Percentiles rank a stretch among this genome's conserved stretches.
These are phyloP conservation scores for Thinocorus orbignyianus DNA, from an alignment of 2,113 vertebrate species.

Conservation along the genomic window DNA sequence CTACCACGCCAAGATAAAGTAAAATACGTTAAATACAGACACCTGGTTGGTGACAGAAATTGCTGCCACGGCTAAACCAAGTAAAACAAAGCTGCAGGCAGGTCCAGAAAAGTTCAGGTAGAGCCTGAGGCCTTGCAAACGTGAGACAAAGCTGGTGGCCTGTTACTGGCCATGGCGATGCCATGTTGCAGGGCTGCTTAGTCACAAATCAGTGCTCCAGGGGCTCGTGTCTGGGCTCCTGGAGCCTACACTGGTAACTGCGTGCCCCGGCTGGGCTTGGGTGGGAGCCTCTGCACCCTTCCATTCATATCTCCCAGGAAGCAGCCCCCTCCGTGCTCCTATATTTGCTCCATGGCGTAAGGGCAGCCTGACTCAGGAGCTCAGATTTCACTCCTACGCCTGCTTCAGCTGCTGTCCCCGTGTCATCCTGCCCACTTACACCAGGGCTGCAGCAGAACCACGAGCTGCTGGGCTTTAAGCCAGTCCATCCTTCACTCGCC, in stretches of 20 bases:
- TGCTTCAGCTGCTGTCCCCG: not conserved
- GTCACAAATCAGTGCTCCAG: not conserved
- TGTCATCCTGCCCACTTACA: not conserved
- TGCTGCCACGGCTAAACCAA: not conserved
- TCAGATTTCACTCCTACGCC: not conserved
- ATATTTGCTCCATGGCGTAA: not conserved
- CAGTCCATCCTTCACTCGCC: not conserved
- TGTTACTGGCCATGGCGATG: not conserved
- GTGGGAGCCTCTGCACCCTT: rapidly evolving
- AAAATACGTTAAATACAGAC: not conserved
- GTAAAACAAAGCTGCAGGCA: not conserved
- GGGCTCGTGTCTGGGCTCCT: not conserved
- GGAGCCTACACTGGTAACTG: rapidly evolving
- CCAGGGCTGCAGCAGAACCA: not conserved
- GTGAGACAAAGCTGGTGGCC: not conserved
- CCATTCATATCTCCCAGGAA: not conserved
- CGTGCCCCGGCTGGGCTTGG: not conserved
- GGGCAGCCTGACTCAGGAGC: not conserved
- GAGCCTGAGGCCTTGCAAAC: not conserved
- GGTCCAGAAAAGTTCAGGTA: not conserved
- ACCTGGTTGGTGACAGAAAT: not conserved
- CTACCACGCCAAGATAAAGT: not conserved
- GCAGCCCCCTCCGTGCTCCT: not conserved
- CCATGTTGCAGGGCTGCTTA: rapidly evolving
- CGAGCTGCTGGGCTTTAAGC: not conserved